A percentile compares a stretch with the other conserved stretches of the same genome.
Conservation (phyloP, 2,888 invertebrate species). For the Hemicrepidius hirtus region DNA sequence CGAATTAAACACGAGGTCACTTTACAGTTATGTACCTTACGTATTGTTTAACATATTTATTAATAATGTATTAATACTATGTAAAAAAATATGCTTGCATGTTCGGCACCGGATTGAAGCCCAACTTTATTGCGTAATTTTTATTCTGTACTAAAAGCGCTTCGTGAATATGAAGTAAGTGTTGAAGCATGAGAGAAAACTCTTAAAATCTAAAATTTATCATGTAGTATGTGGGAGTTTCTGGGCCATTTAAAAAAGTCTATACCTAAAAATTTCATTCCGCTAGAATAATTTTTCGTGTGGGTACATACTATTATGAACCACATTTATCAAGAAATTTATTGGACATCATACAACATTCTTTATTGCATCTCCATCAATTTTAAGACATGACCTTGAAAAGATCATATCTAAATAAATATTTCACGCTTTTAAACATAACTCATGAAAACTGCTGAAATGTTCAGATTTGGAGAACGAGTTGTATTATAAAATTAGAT, state of each 20-base stretch:
- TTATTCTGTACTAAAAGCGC: conserved; percentile 25
- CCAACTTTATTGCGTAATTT: conserved; percentile 29
- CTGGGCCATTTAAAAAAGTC: neutral
- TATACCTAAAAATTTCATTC: no score
- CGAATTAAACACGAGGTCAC: conserved; percentile 37
- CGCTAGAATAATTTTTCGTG: no score
- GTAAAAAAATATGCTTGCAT: conserved; percentile 27
- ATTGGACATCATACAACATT: no score
- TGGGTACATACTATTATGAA: no score
- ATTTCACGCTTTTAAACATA: no score
- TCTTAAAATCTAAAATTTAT: conserved; percentile 7
- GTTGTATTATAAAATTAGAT: no score
- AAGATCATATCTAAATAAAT: no score
- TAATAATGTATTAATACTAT: conserved; percentile 30
- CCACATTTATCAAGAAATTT: no score
- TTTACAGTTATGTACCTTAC: neutral
- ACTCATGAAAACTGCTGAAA: no score
- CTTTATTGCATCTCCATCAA: no score
- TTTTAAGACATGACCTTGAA: no score
- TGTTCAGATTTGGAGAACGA: no score
- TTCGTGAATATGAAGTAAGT: conserved; percentile 31
- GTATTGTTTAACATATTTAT: conserved; percentile 30
- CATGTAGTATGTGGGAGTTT: neutral
- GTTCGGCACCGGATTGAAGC: conserved; percentile 25
- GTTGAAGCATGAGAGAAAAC: conserved; percentile 9